These are phyloP conservation scores for Phaenicophaeus curvirostris DNA, from an alignment of 2,797 vertebrate genomes.

Conservation along the genomic window DNA sequence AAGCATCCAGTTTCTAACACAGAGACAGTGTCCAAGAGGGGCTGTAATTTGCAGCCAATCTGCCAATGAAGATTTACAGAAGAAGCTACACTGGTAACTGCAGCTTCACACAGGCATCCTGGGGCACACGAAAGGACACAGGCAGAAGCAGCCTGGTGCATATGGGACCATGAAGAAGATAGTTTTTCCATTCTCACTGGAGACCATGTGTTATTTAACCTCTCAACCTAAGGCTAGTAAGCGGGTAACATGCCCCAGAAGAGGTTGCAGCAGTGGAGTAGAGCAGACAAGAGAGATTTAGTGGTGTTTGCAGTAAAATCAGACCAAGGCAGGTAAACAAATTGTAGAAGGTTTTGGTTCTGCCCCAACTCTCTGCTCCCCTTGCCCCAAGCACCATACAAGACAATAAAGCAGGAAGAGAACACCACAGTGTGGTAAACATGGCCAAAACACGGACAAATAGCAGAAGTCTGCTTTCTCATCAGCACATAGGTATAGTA, in stretches of 20 bases:
- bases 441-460: neutral
- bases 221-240: neutral
- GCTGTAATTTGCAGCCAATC: neutral
- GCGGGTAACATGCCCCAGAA: neutral
- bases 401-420: neutral
- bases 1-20: neutral
- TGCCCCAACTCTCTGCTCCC: neutral
- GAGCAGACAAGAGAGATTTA: neutral
- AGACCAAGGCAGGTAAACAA: neutral
- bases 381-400: neutral
- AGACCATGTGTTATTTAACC: neutral
- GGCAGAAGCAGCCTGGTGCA: neutral
- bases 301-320: neutral
- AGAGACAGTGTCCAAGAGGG: neutral
- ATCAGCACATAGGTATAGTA: accelerated
- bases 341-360: neutral
- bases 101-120: neutral
- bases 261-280: neutral
- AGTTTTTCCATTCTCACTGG: neutral
- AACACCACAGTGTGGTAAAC: neutral
- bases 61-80: neutral
- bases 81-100: accelerated
- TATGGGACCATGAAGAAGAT: accelerated
- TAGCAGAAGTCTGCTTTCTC: accelerated
- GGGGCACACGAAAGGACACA: accelerated